Evolutionary conservation across 2,888 invertebrate genomes (phyloP).

Genomic region (Hypselothyrea guttata): DNA sequence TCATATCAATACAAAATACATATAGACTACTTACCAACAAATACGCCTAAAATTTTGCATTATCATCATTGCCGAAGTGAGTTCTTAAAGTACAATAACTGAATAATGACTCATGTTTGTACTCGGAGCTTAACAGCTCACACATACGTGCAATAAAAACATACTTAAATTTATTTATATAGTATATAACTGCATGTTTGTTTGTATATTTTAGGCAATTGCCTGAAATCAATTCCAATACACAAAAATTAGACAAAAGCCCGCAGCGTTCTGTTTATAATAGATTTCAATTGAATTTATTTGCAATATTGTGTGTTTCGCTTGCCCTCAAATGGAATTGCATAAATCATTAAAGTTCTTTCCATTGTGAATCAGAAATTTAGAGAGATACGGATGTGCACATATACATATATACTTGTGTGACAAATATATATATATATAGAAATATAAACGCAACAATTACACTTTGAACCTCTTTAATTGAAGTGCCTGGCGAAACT

Average conservation of each 20-base stretch:
- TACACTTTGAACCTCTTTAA: slow-evolving; percentile 68
- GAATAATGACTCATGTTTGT: slow-evolving; percentile 35
- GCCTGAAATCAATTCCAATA: slow-evolving; percentile 60
- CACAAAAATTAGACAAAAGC: slow-evolving; percentile 51
- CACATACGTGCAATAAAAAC: neutral
- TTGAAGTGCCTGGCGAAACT: slow-evolving; percentile 49
- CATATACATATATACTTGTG: neutral
- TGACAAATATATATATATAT: slow-evolving; percentile 1
- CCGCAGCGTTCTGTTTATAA: slow-evolving; percentile 65
- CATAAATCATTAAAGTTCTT: slow-evolving; percentile 68
- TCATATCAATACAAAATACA: slow-evolving; percentile 20
- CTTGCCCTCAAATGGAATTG: slow-evolving; percentile 53
- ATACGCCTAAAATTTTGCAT: slow-evolving; percentile 21
- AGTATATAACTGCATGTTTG: slow-evolving; percentile 14
- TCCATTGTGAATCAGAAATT: neutral
- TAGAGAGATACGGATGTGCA: neutral
- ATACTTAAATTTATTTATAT: slow-evolving; percentile 11
- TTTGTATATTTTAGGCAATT: slow-evolving; percentile 34
- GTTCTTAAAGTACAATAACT: slow-evolving; percentile 27
- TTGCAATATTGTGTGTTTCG: slow-evolving; percentile 44
- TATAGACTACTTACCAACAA: too few relatives aligned
- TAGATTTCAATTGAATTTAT: slow-evolving; percentile 63
- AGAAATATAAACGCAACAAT: slow-evolving; percentile 40
- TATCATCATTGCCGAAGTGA: slow-evolving; percentile 39
- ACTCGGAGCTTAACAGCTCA: neutral